These are phyloP conservation scores for Synergus umbraculus DNA, from an alignment of 2,888 invertebrate species.

Conservation along the genomic window DNA sequence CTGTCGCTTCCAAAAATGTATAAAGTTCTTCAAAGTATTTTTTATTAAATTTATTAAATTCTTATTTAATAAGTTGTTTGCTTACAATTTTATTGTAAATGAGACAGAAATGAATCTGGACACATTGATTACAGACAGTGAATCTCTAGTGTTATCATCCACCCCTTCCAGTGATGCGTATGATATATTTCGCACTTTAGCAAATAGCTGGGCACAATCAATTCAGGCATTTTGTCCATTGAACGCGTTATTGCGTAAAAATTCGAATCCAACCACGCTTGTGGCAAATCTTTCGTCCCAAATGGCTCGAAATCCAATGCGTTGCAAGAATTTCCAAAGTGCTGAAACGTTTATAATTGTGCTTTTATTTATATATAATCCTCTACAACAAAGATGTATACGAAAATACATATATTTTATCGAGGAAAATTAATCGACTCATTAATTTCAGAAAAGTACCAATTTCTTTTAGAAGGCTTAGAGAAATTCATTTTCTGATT, in stretches of 20 bases:
- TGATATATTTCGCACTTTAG: conserved; percentile 28
- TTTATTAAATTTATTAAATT: too few relatives aligned
- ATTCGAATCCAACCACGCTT: conserved; percentile 30
- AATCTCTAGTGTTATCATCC: not conserved
- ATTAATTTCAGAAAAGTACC: not conserved
- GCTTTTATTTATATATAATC: not conserved
- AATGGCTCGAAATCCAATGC: conserved; percentile 3
- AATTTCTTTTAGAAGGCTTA: too few relatives aligned
- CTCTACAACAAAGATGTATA: not conserved
- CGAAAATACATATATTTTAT: not conserved
- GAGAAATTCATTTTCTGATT: not conserved
- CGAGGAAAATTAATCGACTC: not conserved
- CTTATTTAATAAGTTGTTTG: too few relatives aligned
- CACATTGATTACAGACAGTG: not conserved
- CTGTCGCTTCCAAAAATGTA: too few relatives aligned
- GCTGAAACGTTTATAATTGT: conserved; percentile 28
- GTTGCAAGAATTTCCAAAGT: conserved; percentile 34
- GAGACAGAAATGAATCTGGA: not conserved
- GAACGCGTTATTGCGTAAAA: conserved; percentile 28
- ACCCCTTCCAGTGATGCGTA: conserved; percentile 17
- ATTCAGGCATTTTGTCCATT: conserved; percentile 21
- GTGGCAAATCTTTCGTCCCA: conserved; percentile 8
- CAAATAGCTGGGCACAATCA: conserved; percentile 36
- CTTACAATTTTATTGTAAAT: too few relatives aligned
- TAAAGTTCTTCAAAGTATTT: not conserved